A percentile compares a stretch with the other conserved stretches of the same genome.
Conservation (phyloP, 2,113 vertebrate genomes). For the Platichthys flesus region DNA sequence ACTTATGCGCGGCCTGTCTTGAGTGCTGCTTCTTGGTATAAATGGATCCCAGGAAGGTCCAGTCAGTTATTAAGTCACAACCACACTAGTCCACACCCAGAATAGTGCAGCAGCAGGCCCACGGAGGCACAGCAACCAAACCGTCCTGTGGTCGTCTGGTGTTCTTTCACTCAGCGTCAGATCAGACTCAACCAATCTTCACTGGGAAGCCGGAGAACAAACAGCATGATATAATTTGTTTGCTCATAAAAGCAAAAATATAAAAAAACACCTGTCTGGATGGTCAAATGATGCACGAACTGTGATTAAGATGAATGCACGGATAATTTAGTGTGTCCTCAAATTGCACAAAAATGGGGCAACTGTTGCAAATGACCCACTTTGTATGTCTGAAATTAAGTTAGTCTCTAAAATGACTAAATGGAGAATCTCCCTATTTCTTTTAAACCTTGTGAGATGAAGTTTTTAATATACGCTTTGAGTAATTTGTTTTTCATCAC, state of each 20-base stretch:
- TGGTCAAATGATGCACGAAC: not conserved
- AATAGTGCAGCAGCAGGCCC: constrained; percentile 49
- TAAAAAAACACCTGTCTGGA: not conserved
- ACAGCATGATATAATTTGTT: constrained; percentile 1
- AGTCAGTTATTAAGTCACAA: constrained; percentile 75
- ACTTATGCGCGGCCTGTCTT: constrained; percentile 47
- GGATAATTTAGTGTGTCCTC: not conserved
- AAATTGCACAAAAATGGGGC: not conserved
- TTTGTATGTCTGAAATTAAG: no score
- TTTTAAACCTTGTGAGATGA: no score
- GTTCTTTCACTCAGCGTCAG: constrained; percentile 31
- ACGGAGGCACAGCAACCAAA: constrained; percentile 57
- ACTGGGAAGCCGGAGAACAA: constrained; percentile 12
- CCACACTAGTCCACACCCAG: constrained; percentile 81
- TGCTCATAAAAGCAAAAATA: not conserved
- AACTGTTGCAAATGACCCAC: no score
- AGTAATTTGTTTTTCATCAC: not conserved
- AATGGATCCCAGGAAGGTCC: constrained; percentile 69
- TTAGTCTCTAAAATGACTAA: no score
- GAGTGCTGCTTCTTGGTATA: constrained; percentile 56
- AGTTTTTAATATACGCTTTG: no score
- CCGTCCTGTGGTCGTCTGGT: constrained; percentile 51
- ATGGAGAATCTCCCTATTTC: no score
- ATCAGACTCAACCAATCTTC: constrained; percentile 39
- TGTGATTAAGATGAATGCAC: not conserved